Percentiles rank a stretch among this genome's conserved stretches.
phyloP scores from a whole-genome alignment of 2,113 vertebrate species.

The Petrocephalus zakoni region DNA sequence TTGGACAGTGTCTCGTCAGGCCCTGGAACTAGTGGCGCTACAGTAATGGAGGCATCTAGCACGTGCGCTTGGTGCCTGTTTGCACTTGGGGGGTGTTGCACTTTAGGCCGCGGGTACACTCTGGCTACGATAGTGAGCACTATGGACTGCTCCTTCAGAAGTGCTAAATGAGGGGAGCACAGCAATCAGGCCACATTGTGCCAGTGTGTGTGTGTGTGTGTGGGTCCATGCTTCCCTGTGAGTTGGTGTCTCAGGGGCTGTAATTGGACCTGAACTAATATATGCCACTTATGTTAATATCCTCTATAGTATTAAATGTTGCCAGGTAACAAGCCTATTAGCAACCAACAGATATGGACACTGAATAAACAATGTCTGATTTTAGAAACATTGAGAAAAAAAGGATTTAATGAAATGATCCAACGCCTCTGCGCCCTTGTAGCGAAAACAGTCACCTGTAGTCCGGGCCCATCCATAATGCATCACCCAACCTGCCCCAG shows the following conservation, averaged over 20 bases:
- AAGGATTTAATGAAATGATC: conserved; percentile 1
- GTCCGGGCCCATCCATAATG: background rate
- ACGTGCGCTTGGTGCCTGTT: background rate
- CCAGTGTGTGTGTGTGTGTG: background rate
- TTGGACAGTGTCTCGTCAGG: conserved; percentile 17
- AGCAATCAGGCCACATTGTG: conserved; percentile 11
- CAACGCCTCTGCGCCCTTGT: background rate
- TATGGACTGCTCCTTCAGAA: conserved; percentile 32
- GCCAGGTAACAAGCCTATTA: conserved; percentile 30
- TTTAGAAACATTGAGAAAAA: conserved; percentile 19
- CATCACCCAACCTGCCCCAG: background rate
- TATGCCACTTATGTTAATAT: conserved; percentile 25
- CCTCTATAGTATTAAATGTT: conserved; percentile 24
- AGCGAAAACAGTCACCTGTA: background rate
- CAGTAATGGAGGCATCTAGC: conserved; percentile 38
- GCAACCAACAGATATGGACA: conserved; percentile 24
- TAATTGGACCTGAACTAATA: conserved; percentile 24
- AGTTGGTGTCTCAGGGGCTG: conserved; percentile 5
- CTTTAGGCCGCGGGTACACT: conserved; percentile 47
- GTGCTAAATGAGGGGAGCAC: conserved; percentile 55
- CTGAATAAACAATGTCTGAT: conserved; percentile 28
- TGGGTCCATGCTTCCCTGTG: background rate
- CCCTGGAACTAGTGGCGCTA: conserved; percentile 31
- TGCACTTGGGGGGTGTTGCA: conserved; percentile 46
- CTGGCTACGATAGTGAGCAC: conserved; percentile 44